Conservation (phyloP, 2,888 invertebrate genomes). For the Dromius quadrimaculatus region DNA sequence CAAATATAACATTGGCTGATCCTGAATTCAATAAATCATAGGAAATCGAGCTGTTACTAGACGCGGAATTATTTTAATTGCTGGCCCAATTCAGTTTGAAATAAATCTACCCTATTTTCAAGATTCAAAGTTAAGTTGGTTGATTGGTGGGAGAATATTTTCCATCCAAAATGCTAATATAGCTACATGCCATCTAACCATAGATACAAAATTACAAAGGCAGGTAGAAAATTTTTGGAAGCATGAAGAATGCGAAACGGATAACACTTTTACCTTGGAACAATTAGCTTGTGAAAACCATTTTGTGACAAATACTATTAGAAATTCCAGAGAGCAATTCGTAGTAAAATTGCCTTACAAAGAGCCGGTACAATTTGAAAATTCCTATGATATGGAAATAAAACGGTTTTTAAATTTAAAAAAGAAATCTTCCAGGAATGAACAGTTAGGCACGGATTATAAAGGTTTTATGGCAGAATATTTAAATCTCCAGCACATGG, state of each 20-base stretch:
- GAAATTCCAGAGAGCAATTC: not conserved
- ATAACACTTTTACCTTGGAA: not conserved
- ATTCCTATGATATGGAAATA: not conserved
- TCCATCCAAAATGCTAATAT: not conserved
- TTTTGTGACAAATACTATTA: not conserved
- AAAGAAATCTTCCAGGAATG: not conserved
- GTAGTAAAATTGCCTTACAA: constrained; percentile 16
- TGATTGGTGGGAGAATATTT: not conserved
- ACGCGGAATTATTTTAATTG: not conserved
- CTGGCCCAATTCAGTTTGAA: not conserved
- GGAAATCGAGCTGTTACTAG: not conserved
- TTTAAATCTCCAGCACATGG: constrained; percentile 1
- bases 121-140: not conserved
- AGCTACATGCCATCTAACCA: not conserved
- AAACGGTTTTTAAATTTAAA: not conserved
- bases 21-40: not conserved
- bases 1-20: not conserved
- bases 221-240: not conserved
- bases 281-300: not conserved
- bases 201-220: not conserved
- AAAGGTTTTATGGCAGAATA: constrained; percentile 12
- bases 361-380: not conserved
- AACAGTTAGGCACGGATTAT: not conserved
- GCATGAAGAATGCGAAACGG: not conserved
- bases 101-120: not conserved